Evolutionary conservation across 2,888 invertebrate species (phyloP).

Genomic region (Eustalomyia histrio): DNA sequence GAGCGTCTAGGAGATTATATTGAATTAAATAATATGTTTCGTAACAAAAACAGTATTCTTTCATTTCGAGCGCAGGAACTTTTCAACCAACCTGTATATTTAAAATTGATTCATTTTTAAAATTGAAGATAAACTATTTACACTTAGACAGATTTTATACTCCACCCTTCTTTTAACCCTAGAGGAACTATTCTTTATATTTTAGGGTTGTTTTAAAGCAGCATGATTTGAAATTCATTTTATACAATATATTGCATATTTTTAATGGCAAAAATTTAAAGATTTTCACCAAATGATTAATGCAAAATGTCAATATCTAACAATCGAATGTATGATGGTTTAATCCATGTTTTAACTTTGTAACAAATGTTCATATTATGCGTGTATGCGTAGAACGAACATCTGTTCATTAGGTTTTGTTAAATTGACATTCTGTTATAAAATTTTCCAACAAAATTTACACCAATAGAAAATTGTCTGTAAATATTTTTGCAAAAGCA

Average conservation of each 20-base stretch:
- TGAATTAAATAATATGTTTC: too few species aligned
- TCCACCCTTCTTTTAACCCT: background rate
- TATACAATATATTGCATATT: background rate
- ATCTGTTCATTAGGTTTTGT: conserved; percentile 19
- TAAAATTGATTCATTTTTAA: background rate
- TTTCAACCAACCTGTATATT: too few species aligned
- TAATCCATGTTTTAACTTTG: background rate
- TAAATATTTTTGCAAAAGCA: too few species aligned
- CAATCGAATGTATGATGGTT: conserved; percentile 10
- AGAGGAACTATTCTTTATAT: background rate
- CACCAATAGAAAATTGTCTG: too few species aligned
- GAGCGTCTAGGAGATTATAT: too few species aligned
- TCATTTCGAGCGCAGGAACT: too few species aligned
- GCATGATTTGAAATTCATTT: background rate
- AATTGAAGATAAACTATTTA: background rate
- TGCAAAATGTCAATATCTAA: conserved; percentile 23
- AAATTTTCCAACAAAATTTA: too few species aligned
- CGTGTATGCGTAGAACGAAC: conserved; percentile 22
- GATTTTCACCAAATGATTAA: conserved; percentile 28
- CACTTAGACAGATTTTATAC: background rate
- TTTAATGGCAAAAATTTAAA: conserved; percentile 9
- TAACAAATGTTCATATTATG: conserved; percentile 28
- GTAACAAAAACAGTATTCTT: too few species aligned
- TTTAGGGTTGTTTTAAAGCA: background rate
- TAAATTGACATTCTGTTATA: too few species aligned